phyloP scores from a whole-genome alignment of 2,797 vertebrate species.

The Poecilia velifera region DNA sequence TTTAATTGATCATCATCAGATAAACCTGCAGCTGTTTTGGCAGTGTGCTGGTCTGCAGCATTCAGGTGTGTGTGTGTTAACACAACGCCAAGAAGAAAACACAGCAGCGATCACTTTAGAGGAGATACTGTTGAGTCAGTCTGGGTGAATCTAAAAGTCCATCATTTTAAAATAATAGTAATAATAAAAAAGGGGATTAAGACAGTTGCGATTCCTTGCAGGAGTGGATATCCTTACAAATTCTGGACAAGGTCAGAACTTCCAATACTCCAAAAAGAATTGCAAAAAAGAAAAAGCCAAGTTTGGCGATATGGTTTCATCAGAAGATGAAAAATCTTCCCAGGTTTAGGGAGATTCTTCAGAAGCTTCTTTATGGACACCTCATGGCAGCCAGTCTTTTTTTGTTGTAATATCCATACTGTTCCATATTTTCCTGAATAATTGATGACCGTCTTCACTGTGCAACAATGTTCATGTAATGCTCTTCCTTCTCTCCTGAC shows the following conservation, averaged over 20 bases:
- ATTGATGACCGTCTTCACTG: neutral
- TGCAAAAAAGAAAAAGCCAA: neutral
- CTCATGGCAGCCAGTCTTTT: neutral
- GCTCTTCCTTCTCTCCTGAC: neutral
- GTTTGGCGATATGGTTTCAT: neutral
- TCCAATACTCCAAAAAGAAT: neutral
- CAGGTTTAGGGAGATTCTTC: no score
- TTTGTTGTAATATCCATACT: neutral
- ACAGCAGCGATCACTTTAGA: no score
- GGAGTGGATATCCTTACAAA: neutral
- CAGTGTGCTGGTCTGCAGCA: neutral
- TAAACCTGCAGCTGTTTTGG: neutral
- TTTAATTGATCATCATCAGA: neutral
- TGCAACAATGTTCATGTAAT: neutral
- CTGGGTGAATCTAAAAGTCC: neutral
- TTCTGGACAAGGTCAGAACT: neutral
- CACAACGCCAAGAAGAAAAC: neutral
- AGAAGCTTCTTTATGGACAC: neutral
- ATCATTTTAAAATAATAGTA: neutral
- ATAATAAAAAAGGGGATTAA: neutral
- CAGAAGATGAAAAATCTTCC: neutral
- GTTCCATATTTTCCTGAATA: neutral
- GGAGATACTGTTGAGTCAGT: neutral
- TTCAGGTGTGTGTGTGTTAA: neutral
- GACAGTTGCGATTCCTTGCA: neutral